Evolutionary conservation across 1,140 invertebrate genomes (phyloP).

Genomic region (Drosophila paulistorum): DNA sequence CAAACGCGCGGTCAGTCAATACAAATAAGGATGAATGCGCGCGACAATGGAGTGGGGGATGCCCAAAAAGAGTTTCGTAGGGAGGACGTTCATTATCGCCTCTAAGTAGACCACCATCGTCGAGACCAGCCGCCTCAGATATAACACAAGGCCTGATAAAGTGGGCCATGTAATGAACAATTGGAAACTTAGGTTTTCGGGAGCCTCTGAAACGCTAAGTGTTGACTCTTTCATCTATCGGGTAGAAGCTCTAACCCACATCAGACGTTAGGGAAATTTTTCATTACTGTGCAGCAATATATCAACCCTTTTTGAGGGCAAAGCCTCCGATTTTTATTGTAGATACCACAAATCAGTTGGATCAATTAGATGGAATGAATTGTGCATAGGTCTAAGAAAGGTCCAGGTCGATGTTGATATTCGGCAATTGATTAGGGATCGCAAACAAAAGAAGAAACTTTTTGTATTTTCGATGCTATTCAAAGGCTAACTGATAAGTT

Average conservation of each 20-base stretch:
- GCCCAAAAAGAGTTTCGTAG: neutral
- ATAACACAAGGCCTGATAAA: neutral
- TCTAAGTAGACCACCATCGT: neutral
- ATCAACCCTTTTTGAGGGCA: too few relatives aligned
- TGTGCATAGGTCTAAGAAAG: too few relatives aligned
- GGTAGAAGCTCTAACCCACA: neutral
- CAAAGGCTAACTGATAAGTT: too few relatives aligned
- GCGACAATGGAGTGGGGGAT: neutral
- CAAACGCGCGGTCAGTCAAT: too few relatives aligned
- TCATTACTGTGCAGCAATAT: neutral
- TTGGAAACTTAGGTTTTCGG: conserved; percentile 1
- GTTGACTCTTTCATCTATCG: neutral
- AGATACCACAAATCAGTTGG: too few relatives aligned
- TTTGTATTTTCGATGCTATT: too few relatives aligned
- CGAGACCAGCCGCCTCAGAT: neutral
- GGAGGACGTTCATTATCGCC: neutral
- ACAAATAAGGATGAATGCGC: too few relatives aligned
- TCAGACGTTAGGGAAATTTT: neutral
- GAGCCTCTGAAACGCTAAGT: neutral
- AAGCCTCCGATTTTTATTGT: too few relatives aligned
- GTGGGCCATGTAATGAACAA: neutral
- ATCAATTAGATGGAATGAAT: too few relatives aligned
- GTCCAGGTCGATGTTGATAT: too few relatives aligned
- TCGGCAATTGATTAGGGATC: too few relatives aligned
- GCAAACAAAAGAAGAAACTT: too few relatives aligned